These are phyloP conservation scores for Trachelus stipa DNA, from an alignment of 2,888 invertebrate species.

Conservation along the genomic window DNA sequence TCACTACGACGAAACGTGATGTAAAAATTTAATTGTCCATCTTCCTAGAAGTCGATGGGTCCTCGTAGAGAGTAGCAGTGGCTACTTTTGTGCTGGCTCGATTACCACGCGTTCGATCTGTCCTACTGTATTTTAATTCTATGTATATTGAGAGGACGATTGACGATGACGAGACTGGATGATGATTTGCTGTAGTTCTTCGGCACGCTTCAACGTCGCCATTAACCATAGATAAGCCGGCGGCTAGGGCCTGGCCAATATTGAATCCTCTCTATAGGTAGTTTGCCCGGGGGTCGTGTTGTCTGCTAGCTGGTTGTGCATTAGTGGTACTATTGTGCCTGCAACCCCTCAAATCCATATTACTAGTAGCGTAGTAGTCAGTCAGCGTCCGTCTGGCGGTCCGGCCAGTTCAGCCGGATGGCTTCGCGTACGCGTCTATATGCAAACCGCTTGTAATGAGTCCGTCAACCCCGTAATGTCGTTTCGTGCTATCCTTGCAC, in stretches of 20 bases:
- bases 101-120: background rate
- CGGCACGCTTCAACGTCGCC: conserved; percentile 37
- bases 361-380: conserved; percentile 59
- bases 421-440: conserved; percentile 55
- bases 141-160: background rate
- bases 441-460: conserved; percentile 65
- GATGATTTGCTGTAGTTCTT: conserved; percentile 22
- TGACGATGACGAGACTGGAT: background rate
- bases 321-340: conserved; percentile 64
- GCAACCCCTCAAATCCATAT: conserved; percentile 61
- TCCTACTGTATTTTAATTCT: background rate
- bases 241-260: conserved; percentile 56
- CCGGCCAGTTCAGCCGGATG: conserved; percentile 14
- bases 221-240: conserved; percentile 58
- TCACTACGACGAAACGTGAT: background rate
- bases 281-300: conserved; percentile 51
- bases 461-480: conserved; percentile 65
- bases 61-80: background rate
- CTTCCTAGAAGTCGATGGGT: background rate
- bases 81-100: background rate
- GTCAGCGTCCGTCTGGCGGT: conserved; percentile 52
- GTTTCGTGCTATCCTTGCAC: conserved; percentile 64
- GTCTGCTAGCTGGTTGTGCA: conserved; percentile 56
- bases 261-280: conserved; percentile 59
- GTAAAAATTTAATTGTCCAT: background rate